Evolutionary conservation across 2,888 invertebrate species (phyloP), one percentile per base, ranked within the genome.

Genomic region (Eremobia ochroleuca): DNA sequence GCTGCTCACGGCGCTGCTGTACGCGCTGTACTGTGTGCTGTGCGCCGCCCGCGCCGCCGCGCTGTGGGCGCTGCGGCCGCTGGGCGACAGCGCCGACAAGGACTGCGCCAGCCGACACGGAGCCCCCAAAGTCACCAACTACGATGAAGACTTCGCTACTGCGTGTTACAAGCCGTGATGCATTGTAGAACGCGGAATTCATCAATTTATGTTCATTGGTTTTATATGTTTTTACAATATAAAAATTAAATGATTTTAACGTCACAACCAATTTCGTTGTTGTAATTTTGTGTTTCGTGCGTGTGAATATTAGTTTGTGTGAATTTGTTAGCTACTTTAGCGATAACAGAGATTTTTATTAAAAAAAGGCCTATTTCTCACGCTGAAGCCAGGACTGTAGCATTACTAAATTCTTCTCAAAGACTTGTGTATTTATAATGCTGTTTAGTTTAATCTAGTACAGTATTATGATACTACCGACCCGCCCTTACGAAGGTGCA

Each of bases 61-160:
- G 1, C 84, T 93, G 73, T 96, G 96, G 96, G 85, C 95, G 66
- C 86, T 95, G 1, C 95, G 95, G 86, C 96, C 96, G 18, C 90
- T 95, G 3, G 18, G 81, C 0, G 89, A 87, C 5, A 0, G 28
- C 3, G 92, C 92, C 21, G 90, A 89, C 25, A 78, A 80, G 46
- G 77, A 85, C 25, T 11, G 31, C 65, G 25, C 3, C 4, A 76
- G 81, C 0, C 0, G 86, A 90, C 46, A 25, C 71, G 9, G 89
- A 90, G 55, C 76, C 92, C 76, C 92, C 5, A 90, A 88, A 18
- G 88, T 93, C 52, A 93, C 92, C 28, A 88, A 93, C 65, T 94
- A 94, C 72, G 80, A 90, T 0, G 92, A 92, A 0, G 87, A 85
- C 0, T 87, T 89, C 85, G 91, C 91, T 61, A 87, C 87, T 0